These are phyloP conservation scores for Clamator glandarius DNA, from an alignment of 2,797 vertebrate species.

Conservation along the genomic window DNA sequence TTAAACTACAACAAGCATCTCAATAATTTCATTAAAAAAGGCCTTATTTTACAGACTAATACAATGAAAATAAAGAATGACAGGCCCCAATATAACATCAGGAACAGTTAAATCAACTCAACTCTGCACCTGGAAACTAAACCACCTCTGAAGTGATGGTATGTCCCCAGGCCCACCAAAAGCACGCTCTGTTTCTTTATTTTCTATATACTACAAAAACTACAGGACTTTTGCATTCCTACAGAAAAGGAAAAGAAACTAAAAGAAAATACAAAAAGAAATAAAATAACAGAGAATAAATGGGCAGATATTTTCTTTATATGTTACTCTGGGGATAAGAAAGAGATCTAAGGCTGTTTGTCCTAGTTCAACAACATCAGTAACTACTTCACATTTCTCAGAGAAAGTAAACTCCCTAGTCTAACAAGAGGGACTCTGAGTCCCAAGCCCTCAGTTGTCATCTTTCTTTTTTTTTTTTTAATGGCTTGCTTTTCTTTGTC, in stretches of 20 bases:
- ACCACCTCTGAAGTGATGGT: neutral
- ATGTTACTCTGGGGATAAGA: neutral
- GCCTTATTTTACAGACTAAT: neutral
- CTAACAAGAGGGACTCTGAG: slow-evolving; percentile 25
- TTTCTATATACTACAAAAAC: neutral
- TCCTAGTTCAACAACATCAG: slow-evolving; percentile 16
- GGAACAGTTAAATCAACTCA: neutral
- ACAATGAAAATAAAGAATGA: neutral
- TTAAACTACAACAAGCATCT: neutral
- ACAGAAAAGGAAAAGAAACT: neutral
- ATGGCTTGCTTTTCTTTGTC: neutral
- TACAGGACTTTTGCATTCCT: neutral
- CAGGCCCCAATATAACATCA: neutral
- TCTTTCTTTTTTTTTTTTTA: neutral
- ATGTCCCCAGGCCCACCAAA: neutral
- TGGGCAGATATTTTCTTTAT: neutral
- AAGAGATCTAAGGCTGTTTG: slow-evolving; percentile 14
- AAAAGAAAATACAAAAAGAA: neutral
- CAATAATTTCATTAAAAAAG: neutral
- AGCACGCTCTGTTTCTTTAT: neutral
- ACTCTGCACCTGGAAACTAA: neutral
- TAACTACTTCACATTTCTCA: slow-evolving; percentile 35
- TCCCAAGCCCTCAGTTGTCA: neutral
- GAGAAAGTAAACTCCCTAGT: slow-evolving; percentile 34
- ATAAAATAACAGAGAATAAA: neutral